These are phyloP conservation scores for Aporophyla nigra DNA, from an alignment of 2,888 invertebrate species.

Conservation along the genomic window DNA sequence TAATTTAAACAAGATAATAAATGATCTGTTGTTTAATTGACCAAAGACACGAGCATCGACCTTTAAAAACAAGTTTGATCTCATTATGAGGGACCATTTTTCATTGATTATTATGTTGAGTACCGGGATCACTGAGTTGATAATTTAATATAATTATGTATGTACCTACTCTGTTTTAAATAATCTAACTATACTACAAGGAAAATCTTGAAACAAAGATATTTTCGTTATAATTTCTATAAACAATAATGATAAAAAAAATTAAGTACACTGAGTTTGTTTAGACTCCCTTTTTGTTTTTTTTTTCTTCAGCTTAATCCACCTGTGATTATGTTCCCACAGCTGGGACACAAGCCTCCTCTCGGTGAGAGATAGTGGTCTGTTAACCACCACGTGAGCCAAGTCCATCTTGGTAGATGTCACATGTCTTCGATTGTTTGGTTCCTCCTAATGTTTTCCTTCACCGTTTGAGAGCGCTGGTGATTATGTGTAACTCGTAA, in stretches of 20 bases:
- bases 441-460: no score
- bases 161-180: background rate
- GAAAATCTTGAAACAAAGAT: background rate
- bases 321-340: no score
- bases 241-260: background rate
- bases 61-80: conserved; percentile 46
- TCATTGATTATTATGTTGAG: conserved; percentile 34
- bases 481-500: no score
- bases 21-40: conserved; percentile 56
- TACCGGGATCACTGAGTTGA: conserved; percentile 8
- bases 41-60: conserved; percentile 42
- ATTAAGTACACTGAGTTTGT: background rate
- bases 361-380: no score
- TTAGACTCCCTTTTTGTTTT: background rate
- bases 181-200: background rate
- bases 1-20: conserved; percentile 51
- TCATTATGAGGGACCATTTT: conserved; percentile 29
- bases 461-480: no score
- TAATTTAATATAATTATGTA: conserved; percentile 9
- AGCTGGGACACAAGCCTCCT: no score
- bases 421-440: no score
- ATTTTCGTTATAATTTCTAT: background rate
- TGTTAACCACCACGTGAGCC: no score
- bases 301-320: no score
- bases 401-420: no score